Percentiles rank a stretch among this genome's conserved stretches.
These are phyloP conservation scores for Lepus europaeus DNA, from an alignment of 2,113 vertebrate species.

Conservation along the genomic window DNA sequence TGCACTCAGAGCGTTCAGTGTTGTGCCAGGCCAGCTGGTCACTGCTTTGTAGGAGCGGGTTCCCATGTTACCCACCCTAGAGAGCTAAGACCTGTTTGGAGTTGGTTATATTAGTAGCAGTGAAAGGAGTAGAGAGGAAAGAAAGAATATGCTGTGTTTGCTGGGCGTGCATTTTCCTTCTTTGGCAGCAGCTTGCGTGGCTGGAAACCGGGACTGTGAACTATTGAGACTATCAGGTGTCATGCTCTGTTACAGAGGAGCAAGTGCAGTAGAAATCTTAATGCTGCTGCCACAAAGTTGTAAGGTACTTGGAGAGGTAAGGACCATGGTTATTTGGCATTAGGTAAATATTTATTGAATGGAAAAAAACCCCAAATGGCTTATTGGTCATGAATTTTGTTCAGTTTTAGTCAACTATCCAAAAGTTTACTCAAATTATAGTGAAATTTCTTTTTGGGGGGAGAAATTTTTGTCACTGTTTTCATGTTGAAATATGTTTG, in stretches of 20 bases:
- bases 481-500: slow-evolving; percentile 40
- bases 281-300: neutral
- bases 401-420: slow-evolving; percentile 30
- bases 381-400: slow-evolving; percentile 38
- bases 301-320: neutral
- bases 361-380: neutral
- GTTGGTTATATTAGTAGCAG: neutral
- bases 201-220: neutral
- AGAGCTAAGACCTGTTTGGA: neutral
- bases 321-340: neutral
- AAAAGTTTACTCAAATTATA: slow-evolving; percentile 27
- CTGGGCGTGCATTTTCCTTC: neutral
- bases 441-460: slow-evolving; percentile 10
- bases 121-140: neutral
- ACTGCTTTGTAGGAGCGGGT: neutral
- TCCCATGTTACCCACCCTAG: neutral
- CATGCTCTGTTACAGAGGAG: neutral
- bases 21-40: neutral
- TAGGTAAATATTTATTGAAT: slow-evolving; percentile 41
- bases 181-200: neutral
- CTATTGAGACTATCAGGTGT: neutral
- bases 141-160: neutral
- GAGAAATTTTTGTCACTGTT: slow-evolving; percentile 25
- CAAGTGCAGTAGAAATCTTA: neutral
- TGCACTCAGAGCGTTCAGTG: neutral